Base-by-base conservation (phyloP, 1,140 invertebrate genomes). In the Physella acuta region DNA sequence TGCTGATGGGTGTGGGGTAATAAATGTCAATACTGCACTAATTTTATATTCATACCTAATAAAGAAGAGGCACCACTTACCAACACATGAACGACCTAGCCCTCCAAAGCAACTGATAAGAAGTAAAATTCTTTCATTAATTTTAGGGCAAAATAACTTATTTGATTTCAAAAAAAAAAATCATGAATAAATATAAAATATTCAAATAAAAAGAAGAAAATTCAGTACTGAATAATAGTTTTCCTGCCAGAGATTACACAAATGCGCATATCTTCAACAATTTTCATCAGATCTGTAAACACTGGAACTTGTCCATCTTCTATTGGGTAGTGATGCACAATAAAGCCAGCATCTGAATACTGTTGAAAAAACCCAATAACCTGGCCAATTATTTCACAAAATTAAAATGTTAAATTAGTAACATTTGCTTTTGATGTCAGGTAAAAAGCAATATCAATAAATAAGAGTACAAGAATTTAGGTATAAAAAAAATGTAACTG, bases 291-390 rank as follows among this genome's bases (percentile, higher is more conserved):
- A 0, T 52, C 63, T 2, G 28, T 34, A 2, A 76, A 74, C 8
- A 49, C 49, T 5, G 79, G 78, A n/a, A 71, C 68, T 28, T 71
- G 64, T 3, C 79, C 79, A 70, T 82, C 81, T 37, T 73, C 73
- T 44, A 79, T 79, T 16, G 79, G 78, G 62, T 76, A 77, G 60
- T 81, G 78, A 63, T 82, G 81, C 11, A 81, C 79, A 16, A 52
- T 73, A 3, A 82, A 69, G 28, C 68, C 74, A 2, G 68, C 68
- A 5, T 68, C 71, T 14, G 71, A 49, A 28, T 76, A 56, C 39
- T 80, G 24, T 4, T 14, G 68, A 34, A 53, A 53, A n/a, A 30
- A 44, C 17, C 37, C 14, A 14, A 39, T 8, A 39, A 3, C 49
- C 8, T n/a, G 3, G 28, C 11, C 51, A 31, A 52, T 17, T 17